Evolutionary conservation across 2,888 invertebrate species (phyloP), one percentile per base, ranked within the genome.

Genomic region (Mythimna pallens): DNA sequence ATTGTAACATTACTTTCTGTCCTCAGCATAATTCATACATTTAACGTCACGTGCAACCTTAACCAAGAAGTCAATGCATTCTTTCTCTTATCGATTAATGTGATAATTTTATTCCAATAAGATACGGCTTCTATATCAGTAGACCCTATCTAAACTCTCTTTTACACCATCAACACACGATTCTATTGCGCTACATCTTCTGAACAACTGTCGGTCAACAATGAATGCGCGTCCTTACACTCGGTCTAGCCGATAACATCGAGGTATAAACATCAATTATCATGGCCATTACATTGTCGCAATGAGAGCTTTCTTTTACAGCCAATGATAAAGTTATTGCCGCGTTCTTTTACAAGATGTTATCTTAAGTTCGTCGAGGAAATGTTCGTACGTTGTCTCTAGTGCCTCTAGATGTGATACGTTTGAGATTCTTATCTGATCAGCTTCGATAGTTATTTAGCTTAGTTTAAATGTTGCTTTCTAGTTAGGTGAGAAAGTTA

Each of bases 201-300:
- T 50, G 20, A 1, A 25, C 59, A 50, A n/a, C 7, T 47, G 17
- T 20, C 25, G n/a, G 62, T 50, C 43, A n/a, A 52, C 61, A 62
- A 64, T 58, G 36, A 63, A 30, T 34, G 58, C 54, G 10, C 22
- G 43, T 55, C 47, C 30, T 30, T 47, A 40, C 40, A 40, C 40
- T 25, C 7, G 30, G 20, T 14, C 36, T 52, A 4, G 12, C 57
- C 73, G 82, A 82, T 84, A 71, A 55, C 25, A 40, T 55, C 55
- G n/a, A 62, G 40, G 6, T 50, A 71, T 68, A 73, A 73, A 70
- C 55, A 70, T 54, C 66, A 81, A 70, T 81, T 77, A 81, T 74
- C 78, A 67, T 52, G 20, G 57, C 17, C 70, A 69, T 82, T 76
- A 81, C 85, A 84, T 62, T 73, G 82, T 76, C 59, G 70, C 80